phyloP scores from a whole-genome alignment of 2,888 invertebrate species.

The Tenthredo distinguenda region DNA sequence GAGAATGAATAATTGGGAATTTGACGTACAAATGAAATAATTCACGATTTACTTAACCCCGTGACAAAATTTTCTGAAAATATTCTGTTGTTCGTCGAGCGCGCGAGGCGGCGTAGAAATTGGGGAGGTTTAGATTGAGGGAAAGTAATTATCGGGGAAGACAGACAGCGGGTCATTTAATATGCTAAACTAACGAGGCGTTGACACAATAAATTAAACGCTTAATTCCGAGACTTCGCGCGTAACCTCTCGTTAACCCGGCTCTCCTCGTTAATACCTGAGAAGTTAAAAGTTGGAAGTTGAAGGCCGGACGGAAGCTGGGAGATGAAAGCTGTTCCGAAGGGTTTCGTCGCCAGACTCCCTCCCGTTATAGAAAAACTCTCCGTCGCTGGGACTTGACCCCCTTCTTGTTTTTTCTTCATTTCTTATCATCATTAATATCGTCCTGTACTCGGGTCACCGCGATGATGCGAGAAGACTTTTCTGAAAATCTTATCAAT shows the following conservation, averaged over 20 bases:
- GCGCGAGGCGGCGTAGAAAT: background rate
- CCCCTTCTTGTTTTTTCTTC: background rate
- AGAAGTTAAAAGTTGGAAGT: constrained; percentile 49
- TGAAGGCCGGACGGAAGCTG: constrained; percentile 4
- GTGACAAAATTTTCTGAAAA: background rate
- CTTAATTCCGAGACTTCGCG: constrained; percentile 49
- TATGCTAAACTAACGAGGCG: constrained; percentile 51
- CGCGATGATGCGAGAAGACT: background rate
- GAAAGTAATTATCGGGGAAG: constrained; percentile 42
- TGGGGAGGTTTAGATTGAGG: constrained; percentile 27
- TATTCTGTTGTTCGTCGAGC: background rate
- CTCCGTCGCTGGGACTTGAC: background rate
- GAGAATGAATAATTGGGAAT: background rate
- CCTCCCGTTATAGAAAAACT: background rate
- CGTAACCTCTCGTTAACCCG: constrained; percentile 52
- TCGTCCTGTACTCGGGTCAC: background rate
- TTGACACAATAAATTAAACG: constrained; percentile 52
- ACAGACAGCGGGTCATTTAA: constrained; percentile 42
- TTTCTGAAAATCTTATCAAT: background rate
- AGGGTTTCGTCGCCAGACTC: background rate
- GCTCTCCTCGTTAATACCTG: constrained; percentile 48
- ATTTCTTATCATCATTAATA: background rate
- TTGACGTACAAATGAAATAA: background rate
- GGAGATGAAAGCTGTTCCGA: background rate
- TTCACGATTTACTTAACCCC: background rate